A percentile compares a stretch with the other conserved stretches of the same genome.
These are phyloP conservation scores for Drosophila ochracea DNA, from an alignment of 2,888 invertebrate species.

Conservation along the genomic window DNA sequence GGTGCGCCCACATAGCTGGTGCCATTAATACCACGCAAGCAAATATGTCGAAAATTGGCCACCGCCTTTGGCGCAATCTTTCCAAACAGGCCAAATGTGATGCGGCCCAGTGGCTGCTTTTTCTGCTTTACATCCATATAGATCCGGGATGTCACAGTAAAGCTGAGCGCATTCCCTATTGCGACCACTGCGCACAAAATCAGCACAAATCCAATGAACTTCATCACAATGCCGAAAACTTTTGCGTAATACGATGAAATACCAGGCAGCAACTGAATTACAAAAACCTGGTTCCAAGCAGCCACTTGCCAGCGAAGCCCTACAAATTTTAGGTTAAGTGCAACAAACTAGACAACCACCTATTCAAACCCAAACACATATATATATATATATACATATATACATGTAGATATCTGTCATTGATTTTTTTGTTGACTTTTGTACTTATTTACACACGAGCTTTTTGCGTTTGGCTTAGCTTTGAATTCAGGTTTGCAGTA, in stretches of 20 bases:
- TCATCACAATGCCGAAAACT: constrained; percentile 47
- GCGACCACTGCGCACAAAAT: constrained; percentile 31
- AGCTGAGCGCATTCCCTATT: constrained; percentile 70
- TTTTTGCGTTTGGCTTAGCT: background rate
- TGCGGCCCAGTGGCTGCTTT: constrained; percentile 90
- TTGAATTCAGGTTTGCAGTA: background rate
- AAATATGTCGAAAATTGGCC: constrained; percentile 93
- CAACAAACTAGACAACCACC: constrained; percentile 55
- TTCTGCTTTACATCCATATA: constrained; percentile 93
- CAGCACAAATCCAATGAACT: constrained; percentile 42
- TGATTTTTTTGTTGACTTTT: constrained; percentile 40
- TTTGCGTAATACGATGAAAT: constrained; percentile 54
- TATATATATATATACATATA: no score
- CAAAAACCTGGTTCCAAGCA: constrained; percentile 14
- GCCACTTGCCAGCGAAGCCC: constrained; percentile 46
- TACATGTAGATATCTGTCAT: constrained; percentile 10
- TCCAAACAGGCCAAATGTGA: constrained; percentile 93
- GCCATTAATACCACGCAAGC: constrained; percentile 90
- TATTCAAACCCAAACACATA: constrained; percentile 1
- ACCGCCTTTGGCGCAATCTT: constrained; percentile 94
- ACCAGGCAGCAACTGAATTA: constrained; percentile 53
- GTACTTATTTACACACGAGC: background rate
- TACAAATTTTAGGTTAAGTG: constrained; percentile 73
- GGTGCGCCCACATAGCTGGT: constrained; percentile 91
- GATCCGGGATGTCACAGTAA: constrained; percentile 86